Base-by-base conservation (phyloP, 2,113 vertebrate species). In the Ageneiosus marmoratus region DNA sequence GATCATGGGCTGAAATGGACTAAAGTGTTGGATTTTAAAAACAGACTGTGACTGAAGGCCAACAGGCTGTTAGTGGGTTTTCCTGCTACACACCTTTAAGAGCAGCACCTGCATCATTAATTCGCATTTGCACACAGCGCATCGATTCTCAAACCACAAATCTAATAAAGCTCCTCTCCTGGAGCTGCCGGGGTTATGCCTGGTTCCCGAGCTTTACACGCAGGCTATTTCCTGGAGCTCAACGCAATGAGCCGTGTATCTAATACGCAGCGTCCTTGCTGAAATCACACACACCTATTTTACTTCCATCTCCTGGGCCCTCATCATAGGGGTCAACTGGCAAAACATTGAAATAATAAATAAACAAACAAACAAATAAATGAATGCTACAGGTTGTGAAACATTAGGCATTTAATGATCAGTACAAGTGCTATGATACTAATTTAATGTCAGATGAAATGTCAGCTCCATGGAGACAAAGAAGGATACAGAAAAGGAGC, bases 331-430 rank as follows among this genome's bases (percentile, higher is more conserved):
- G 80, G 70, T 51, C 41, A 13, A 50, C n/a, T 3, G 13, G 12
- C 22, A 72, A 53, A 48, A 41, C 37, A 41, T 41, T 2, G 2
- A 2, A 50, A 74, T 29, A 46, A 65, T 69, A 69, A 41, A 69
- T 22, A 11, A 67, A 37, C 22, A 24, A n/a, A n/a, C 16, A 27
- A 72, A 72, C 1, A 70, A 41, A 70, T 46, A 44, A 48, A 75
- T 74, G 63, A 63, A 76, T 11, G 53, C 55, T 60, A 34, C 70
- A 75, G 70, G 55, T 50, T 76, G 29, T 62, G 58, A 82, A 76
- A 76, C 70, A 76, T 82, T 82, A 65, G 81, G 72, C 24, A 53
- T 46, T 20, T 82, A 76, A 76, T 82, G 58, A 82, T 76, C 81
- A 76, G 50, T 51, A 75, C 81, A 53, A 24, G 55, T 7, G 44